These are phyloP conservation scores for Helicorthomorpha holstii DNA, from an alignment of 1,140 invertebrate species.

Conservation along the genomic window DNA sequence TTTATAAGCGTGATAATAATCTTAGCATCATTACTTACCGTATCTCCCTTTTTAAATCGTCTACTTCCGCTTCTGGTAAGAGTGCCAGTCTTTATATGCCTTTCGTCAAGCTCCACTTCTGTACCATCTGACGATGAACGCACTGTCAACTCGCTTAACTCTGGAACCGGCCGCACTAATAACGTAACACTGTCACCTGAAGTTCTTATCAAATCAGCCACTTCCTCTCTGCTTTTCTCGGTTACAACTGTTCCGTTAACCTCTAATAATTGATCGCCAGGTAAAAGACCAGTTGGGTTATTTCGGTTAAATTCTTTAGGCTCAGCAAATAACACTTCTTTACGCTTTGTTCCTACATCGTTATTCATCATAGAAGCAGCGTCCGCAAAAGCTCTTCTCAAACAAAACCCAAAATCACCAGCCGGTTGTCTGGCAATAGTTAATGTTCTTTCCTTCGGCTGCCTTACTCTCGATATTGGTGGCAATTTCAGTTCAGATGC, in stretches of 20 bases:
- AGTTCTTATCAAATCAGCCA: constrained; percentile 79
- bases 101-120: constrained; percentile 45
- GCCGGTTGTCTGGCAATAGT: constrained; percentile 63
- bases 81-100: constrained; percentile 53
- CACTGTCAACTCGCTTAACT: constrained; percentile 66
- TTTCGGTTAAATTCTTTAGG: constrained; percentile 60
- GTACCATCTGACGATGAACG: constrained; percentile 42
- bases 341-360: constrained; percentile 34
- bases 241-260: constrained; percentile 75
- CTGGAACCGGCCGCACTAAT: constrained; percentile 72
- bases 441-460: constrained; percentile 56
- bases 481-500: constrained; percentile 55
- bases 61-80: constrained; percentile 49
- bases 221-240: constrained; percentile 68
- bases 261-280: constrained; percentile 79
- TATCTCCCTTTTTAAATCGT: constrained; percentile 18
- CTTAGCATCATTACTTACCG: constrained; percentile 6
- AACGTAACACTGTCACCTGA: constrained; percentile 64
- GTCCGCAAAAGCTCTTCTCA: constrained; percentile 62
- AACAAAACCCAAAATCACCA: constrained; percentile 86
- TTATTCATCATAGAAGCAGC: constrained; percentile 55
- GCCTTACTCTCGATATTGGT: constrained; percentile 46
- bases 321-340: constrained; percentile 78
- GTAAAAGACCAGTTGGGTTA: constrained; percentile 61
- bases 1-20: neutral